phyloP scores from a whole-genome alignment of 1,140 invertebrate genomes.

The Aphelenchoides besseyi region DNA sequence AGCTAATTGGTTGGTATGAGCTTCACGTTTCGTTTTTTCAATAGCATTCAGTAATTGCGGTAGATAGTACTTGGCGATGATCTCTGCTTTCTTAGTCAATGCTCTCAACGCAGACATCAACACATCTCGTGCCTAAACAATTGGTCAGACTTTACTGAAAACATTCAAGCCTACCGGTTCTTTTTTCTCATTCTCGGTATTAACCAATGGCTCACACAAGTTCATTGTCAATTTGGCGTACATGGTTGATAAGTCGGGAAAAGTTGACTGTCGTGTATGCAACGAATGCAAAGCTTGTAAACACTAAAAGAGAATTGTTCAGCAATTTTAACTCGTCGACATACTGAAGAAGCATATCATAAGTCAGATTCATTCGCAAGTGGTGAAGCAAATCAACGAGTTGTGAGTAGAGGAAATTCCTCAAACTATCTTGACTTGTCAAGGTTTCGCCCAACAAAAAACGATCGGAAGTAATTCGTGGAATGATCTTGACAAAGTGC shows the following conservation, averaged over 20 bases:
- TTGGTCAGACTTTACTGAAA: background rate
- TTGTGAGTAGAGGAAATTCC: constrained; percentile 39
- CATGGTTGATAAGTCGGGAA: constrained; percentile 44
- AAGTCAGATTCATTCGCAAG: constrained; percentile 77
- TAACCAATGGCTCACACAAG: constrained; percentile 38
- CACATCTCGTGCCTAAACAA: constrained; percentile 33
- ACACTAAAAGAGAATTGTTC: too few species aligned
- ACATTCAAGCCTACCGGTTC: constrained; percentile 33
- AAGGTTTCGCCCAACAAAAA: constrained; percentile 36
- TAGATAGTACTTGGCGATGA: constrained; percentile 25
- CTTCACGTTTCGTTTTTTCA: background rate
- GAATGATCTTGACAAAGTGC: constrained; percentile 40
- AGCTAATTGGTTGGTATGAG: background rate
- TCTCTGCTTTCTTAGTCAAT: constrained; percentile 40
- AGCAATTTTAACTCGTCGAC: constrained; percentile 8
- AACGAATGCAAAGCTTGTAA: constrained; percentile 37
- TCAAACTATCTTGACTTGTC: constrained; percentile 39
- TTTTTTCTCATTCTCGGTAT: constrained; percentile 36
- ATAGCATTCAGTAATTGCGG: background rate
- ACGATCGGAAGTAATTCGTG: constrained; percentile 29
- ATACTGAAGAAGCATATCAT: constrained; percentile 37
- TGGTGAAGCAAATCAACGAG: constrained; percentile 95
- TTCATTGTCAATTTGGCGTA: constrained; percentile 51
- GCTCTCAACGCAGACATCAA: constrained; percentile 38
- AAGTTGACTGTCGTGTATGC: constrained; percentile 40